Base-by-base conservation (phyloP, 2,797 vertebrate genomes). In the Chelon auratus region DNA sequence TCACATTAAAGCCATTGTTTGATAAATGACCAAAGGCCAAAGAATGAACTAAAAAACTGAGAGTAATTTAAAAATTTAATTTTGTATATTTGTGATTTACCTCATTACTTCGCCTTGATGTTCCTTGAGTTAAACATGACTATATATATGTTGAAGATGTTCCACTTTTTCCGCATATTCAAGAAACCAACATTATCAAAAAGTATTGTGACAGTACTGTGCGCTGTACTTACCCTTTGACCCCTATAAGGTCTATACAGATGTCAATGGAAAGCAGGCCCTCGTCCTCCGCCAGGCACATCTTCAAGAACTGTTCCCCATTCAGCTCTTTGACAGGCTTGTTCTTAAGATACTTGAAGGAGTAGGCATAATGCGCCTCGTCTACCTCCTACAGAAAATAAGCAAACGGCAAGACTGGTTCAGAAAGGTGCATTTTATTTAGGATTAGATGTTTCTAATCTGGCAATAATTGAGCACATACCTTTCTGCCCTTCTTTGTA, bases 301-400 rank as follows among this genome's bases (percentile, higher is more conserved):
- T 98, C 93, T 99, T 99, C 79, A 99, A 90, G 82, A 99, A 99
- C 92, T 99, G 97, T 68, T 99, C 98, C 60, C 97, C 98, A 74
- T 95, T 95, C 20, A 99, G 93, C 89, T 99, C 98, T 89, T 99
- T 99, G 50, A 98, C 98, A 18, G 97, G 94, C 77, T 99, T 99
- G 90, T 99, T 99, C 89, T 99, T 99, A 61, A 99, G 93, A 87
- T 99, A 99, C 84, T 99, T 99, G 91, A 99, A 99, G 57, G 97
- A 96, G 86, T 99, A 99, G 24, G 96, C 97, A 17, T 95, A 99
- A 87, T 99, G 98, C 71, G 97, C 97, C 84, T 99, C 98, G 57
- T 99, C 98, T 51, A 99, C 73, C 79, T 99, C 98, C 98, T 99
- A 78, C 14, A 82, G 33, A 48, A 65, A 58, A 56, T 1, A 62